Evolutionary conservation across 2,113 vertebrate species (phyloP).

Genomic region (Protomyctophum bolini): DNA sequence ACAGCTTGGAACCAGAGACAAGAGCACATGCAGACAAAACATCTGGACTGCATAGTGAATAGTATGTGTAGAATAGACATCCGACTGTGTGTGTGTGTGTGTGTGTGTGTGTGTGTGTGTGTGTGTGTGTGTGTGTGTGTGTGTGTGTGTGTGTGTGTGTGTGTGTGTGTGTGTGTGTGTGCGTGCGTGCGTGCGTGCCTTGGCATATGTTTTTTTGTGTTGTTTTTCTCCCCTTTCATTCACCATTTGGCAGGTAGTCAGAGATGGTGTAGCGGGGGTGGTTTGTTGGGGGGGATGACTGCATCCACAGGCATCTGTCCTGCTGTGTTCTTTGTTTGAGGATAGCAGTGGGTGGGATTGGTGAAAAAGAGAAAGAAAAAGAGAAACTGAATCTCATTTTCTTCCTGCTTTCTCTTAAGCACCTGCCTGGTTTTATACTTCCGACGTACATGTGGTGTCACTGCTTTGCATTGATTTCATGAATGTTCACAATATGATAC

Average conservation of each 20-base stretch:
- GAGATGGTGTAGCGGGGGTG: not conserved
- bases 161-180: conserved; percentile 1
- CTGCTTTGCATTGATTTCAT: too few species aligned
- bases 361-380: conserved; percentile 10
- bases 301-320: too few species aligned
- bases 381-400: too few species aligned
- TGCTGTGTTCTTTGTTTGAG: not conserved
- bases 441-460: too few species aligned
- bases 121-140: not conserved
- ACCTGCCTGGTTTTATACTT: too few species aligned
- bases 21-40: conserved; percentile 46
- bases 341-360: not conserved
- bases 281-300: conserved; percentile 14
- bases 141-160: not conserved
- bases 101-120: conserved; percentile 1
- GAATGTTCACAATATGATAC: too few species aligned
- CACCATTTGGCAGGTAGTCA: conserved; percentile 14
- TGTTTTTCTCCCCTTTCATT: not conserved
- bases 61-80: too few species aligned
- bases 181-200: not conserved
- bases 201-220: too few species aligned
- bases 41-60: conserved; percentile 37
- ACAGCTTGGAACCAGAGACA: not conserved
- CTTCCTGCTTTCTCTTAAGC: too few species aligned
- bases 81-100: too few species aligned